Percentiles rank a stretch among this genome's conserved stretches.
Evolutionary conservation across 2,797 vertebrate genomes (phyloP).

Genomic region (Ptychadena robeensis): DNA sequence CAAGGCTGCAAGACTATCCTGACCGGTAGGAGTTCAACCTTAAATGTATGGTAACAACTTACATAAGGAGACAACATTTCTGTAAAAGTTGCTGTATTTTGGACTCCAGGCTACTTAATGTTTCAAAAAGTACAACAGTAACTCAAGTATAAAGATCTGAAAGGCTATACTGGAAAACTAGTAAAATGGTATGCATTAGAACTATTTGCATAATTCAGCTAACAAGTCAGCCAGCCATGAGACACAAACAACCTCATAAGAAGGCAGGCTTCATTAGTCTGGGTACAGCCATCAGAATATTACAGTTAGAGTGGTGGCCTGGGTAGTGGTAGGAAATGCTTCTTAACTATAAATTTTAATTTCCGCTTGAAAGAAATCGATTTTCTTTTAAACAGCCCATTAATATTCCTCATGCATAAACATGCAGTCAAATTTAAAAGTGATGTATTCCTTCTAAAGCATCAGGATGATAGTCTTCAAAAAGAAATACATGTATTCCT

Average conservation of each 20-base stretch:
- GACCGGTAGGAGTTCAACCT: too few relatives aligned
- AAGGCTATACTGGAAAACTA: slow-evolving; percentile 12
- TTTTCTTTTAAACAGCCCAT: slow-evolving; percentile 2
- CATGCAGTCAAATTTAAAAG: slow-evolving; percentile 7
- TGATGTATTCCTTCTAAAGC: neutral
- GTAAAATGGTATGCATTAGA: slow-evolving; percentile 31
- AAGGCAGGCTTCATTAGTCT: slow-evolving; percentile 46
- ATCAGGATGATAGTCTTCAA: neutral
- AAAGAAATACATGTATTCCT: neutral
- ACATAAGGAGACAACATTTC: too few relatives aligned
- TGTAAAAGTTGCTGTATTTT: too few relatives aligned
- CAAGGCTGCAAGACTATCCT: too few relatives aligned
- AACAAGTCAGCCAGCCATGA: slow-evolving; percentile 47
- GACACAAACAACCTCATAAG: slow-evolving; percentile 52
- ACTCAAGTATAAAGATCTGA: slow-evolving; percentile 19
- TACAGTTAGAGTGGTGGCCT: slow-evolving; percentile 1
- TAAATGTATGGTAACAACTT: too few relatives aligned
- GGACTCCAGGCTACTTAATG: neutral
- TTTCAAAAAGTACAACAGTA: neutral
- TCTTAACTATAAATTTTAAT: slow-evolving; percentile 33
- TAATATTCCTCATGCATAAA: slow-evolving; percentile 32
- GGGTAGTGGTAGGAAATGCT: neutral
- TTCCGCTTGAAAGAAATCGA: slow-evolving; percentile 16
- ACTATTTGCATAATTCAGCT: slow-evolving; percentile 49
- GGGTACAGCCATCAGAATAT: slow-evolving; percentile 30